These are phyloP conservation scores for Drosophila kanekoi DNA, from an alignment of 2,888 invertebrate species.

Conservation along the genomic window DNA sequence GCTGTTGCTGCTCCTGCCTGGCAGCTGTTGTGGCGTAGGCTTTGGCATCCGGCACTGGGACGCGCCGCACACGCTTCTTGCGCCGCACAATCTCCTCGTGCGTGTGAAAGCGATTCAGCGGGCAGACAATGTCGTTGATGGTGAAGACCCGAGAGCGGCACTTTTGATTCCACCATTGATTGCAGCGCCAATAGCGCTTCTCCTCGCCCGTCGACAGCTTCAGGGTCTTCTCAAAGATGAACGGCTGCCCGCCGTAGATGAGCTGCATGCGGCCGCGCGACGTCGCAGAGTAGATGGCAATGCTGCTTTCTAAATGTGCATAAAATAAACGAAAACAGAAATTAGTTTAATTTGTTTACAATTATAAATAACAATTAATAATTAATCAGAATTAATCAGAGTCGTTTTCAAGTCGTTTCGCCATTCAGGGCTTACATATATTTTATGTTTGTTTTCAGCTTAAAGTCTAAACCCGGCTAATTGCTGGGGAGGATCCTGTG, in stretches of 20 bases:
- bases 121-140: slow-evolving; percentile 83
- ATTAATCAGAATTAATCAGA: slow-evolving; percentile 27
- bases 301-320: slow-evolving; percentile 72
- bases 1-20: slow-evolving; percentile 12
- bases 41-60: slow-evolving; percentile 40
- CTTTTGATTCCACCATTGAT: slow-evolving; percentile 85
- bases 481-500: slow-evolving; percentile 13
- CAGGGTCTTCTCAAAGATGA: slow-evolving; percentile 84
- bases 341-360: slow-evolving; percentile 41
- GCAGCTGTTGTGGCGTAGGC: slow-evolving; percentile 15
- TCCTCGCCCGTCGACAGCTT: slow-evolving; percentile 82
- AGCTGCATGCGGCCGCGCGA: slow-evolving; percentile 85
- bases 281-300: slow-evolving; percentile 85
- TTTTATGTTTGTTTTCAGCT: slow-evolving; percentile 30
- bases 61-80: slow-evolving; percentile 84
- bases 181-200: slow-evolving; percentile 85
- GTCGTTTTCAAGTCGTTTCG: slow-evolving; percentile 31
- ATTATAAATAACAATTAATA: neutral
- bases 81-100: slow-evolving; percentile 85
- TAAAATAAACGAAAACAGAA: slow-evolving; percentile 13
- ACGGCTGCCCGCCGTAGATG: slow-evolving; percentile 85
- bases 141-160: slow-evolving; percentile 85
- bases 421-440: slow-evolving; percentile 25
- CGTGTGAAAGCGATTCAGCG: slow-evolving; percentile 85
- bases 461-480: slow-evolving; percentile 30